Evolutionary conservation across 2,888 invertebrate species (phyloP), one percentile per base, ranked within the genome.

Genomic region (Xestobium rufovillosum): DNA sequence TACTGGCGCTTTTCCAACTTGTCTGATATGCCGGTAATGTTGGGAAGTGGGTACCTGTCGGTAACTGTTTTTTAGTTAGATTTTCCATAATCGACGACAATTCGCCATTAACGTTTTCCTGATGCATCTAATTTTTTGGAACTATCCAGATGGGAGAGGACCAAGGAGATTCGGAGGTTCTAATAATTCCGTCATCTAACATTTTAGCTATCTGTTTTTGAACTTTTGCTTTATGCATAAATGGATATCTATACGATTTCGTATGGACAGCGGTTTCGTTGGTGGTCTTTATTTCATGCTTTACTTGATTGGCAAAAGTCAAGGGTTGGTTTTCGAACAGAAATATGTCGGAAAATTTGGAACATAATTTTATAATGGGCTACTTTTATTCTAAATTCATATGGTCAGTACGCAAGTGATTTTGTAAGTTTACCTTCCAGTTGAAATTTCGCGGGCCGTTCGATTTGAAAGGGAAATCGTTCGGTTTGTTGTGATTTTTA

Each of bases 161-260:
- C 39, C 51, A 54, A 9, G 48, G 51, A 2, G 44, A 47, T 14
- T 41, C 34, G 9, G 44, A 47, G 3, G 39, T 48, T 23, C 28
- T 15, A 6, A 57, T 51, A 15, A 57, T 56, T 14, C 35, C 39
- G 10, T 41, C 29, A 10, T 44, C 36, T 31, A 52, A 26, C 38
- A 53, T 42, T 34, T 47, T 32, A 10, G 31, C 10, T 4, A 57
- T 49, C 42, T 57, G 51, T 23, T 27, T 47, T 26, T 48, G 31
- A 4, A 56, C 47, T 46, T 59, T 52, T 26, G 45, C 25, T 38
- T 53, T 53, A 37, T 56, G 50, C 4, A 55, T 12, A 25, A 49
- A 36, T 3, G 56, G 55, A 31, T 55, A 56, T 12, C 53, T 23
- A 39, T 55, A 56, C 6, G 48, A 37, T 39, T 52, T 53, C 11